Base-by-base conservation (phyloP, 1,140 invertebrate genomes). In the Streblospio benedicti region DNA sequence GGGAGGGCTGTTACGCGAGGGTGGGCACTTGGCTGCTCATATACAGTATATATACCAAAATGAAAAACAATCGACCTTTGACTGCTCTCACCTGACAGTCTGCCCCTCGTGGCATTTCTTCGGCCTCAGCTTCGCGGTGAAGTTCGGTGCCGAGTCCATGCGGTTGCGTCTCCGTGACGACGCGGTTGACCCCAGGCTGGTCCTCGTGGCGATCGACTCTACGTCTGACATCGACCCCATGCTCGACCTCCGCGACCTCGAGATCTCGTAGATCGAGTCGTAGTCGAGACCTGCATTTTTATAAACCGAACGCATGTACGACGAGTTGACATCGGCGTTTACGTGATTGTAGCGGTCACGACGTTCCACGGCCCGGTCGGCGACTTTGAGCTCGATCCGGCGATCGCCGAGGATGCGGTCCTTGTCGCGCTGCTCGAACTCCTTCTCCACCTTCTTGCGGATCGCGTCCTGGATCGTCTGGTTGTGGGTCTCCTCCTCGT, bases 111-210 rank as follows among this genome's bases (percentile, higher is more conserved):
- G 87, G 0, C 91, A 87, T 6, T 87, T 81, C 53, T 89, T 81
- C 71, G 91, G 88, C n/a, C 87, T 81, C 27, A 93, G 76, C 25
- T 88, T 83, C 85, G 91, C 90, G 0, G 88, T 91, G 69, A 93
- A 93, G 67, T 90, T 86, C 0, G 91, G 91, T 1, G 89, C 86
- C 55, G 65, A 65, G 33, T 70, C 63, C 25, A 65, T 49, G 27
- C 27, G 50, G 4, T 16, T 25, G 18, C 27, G 20, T 18, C 12
- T 23, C 45, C 6, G n/a, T 18, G 50, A 31, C 1, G 35, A 38
- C 27, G n/a, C n/a, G n/a, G n/a, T n/a, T 5, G 44, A 27, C 4
- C 44, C 4, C 44, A 20, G 44, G 35, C 35, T n/a, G 4, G 44
- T 4, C 44, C 28, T 45, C 38, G 56, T 23, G 23, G 33, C 20